phyloP scores from a whole-genome alignment of 2,888 invertebrate species.

The Sinotaia quadrata region DNA sequence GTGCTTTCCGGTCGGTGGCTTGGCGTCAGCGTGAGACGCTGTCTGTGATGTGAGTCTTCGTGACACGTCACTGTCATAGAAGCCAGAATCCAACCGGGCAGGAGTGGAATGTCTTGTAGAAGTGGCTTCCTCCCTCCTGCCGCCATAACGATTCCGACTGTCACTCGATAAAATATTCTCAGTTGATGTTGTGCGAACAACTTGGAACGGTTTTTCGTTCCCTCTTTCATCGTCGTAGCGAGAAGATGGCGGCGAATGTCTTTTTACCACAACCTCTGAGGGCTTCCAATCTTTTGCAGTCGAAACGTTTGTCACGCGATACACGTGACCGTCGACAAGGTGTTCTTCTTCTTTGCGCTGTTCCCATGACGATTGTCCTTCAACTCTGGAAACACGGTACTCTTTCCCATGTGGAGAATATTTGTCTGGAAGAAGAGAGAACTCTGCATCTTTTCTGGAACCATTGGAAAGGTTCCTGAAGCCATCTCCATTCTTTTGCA shows the following conservation, averaged over 20 bases:
- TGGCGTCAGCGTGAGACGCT: background rate
- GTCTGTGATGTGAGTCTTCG: background rate
- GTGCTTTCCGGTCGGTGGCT: slow-evolving; percentile 2
- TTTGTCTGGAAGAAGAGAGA: background rate
- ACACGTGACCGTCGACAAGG: slow-evolving; percentile 10
- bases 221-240: background rate
- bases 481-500: slow-evolving; percentile 17
- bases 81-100: background rate
- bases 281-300: slow-evolving; percentile 1
- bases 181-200: background rate
- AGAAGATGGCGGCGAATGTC: background rate
- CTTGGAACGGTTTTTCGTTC: background rate
- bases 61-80: background rate
- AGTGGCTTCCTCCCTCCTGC: no score
- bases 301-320: slow-evolving; percentile 42
- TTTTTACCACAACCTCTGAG: background rate
- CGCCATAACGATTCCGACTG: no score
- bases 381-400: slow-evolving; percentile 24
- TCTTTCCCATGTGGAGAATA: slow-evolving; percentile 10
- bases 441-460: background rate
- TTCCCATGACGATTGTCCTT: slow-evolving; percentile 13
- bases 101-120: background rate
- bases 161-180: background rate
- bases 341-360: slow-evolving; percentile 7
- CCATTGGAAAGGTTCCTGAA: slow-evolving; percentile 20